phyloP scores from a whole-genome alignment of 1,140 invertebrate genomes.

The Calycopis cecrops region DNA sequence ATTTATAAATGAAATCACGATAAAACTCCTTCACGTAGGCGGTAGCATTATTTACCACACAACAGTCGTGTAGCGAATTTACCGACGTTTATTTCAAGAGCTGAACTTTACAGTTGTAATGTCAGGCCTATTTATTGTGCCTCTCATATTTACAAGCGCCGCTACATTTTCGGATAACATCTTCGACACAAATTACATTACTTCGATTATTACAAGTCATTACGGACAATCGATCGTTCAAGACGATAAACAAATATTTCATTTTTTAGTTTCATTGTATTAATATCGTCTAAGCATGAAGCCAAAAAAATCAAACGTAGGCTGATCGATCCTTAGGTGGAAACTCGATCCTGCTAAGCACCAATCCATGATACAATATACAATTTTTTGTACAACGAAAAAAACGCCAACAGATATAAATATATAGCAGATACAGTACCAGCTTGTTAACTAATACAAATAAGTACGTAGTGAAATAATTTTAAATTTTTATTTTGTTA shows the following conservation, averaged over 20 bases:
- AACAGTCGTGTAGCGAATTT: not conserved
- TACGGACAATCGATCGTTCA: not conserved
- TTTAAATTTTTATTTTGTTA: no score
- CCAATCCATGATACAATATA: not conserved
- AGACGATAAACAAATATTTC: slow-evolving; percentile 4
- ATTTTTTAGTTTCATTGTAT: not conserved
- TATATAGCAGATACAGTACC: no score
- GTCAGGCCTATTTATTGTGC: slow-evolving; percentile 1
- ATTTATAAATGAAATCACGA: no score
- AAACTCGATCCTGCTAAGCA: not conserved
- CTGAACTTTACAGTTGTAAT: slow-evolving; percentile 1
- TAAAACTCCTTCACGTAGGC: no score
- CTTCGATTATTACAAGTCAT: slow-evolving; percentile 6
- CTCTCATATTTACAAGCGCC: slow-evolving; percentile 4
- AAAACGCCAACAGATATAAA: no score
- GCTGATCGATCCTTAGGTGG: slow-evolving; percentile 4
- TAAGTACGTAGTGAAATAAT: no score
- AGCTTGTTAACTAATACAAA: no score
- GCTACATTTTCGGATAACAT: slow-evolving; percentile 8
- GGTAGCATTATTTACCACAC: no score
- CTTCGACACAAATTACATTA: slow-evolving; percentile 6
- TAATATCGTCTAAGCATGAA: slow-evolving; percentile 4
- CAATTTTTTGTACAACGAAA: slow-evolving; percentile 3
- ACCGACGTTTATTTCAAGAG: slow-evolving; percentile 6
- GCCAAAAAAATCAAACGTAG: slow-evolving; percentile 6